phyloP scores from a whole-genome alignment of 2,888 invertebrate species.

The Scelioninae gen. 1 region DNA sequence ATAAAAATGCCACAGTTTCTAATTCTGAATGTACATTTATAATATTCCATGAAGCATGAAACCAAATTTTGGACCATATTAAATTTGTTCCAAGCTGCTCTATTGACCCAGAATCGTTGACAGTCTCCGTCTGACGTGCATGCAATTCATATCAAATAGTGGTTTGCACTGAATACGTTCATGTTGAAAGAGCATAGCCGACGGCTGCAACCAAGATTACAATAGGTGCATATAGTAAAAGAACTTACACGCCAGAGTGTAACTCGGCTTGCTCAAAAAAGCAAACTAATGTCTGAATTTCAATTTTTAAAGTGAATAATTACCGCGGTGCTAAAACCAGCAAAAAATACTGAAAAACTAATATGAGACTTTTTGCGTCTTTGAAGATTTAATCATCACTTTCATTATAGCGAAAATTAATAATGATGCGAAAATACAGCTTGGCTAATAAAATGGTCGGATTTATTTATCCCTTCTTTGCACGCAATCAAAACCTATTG shows the following conservation, averaged over 20 bases:
- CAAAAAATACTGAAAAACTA: slow-evolving; percentile 13
- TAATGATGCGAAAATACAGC: neutral
- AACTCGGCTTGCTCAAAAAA: slow-evolving; percentile 19
- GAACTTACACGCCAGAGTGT: slow-evolving; percentile 34
- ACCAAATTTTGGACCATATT: slow-evolving; percentile 49
- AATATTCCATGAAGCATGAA: slow-evolving; percentile 39
- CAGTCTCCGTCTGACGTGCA: slow-evolving; percentile 53
- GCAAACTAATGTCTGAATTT: slow-evolving; percentile 24
- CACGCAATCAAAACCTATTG: too few species aligned
- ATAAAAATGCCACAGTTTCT: neutral
- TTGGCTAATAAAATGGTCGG: too few species aligned
- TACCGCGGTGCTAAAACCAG: neutral
- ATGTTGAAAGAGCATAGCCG: slow-evolving; percentile 50
- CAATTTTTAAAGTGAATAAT: slow-evolving; percentile 39
- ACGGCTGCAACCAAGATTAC: slow-evolving; percentile 46
- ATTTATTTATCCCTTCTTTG: too few species aligned
- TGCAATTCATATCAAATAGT: slow-evolving; percentile 58
- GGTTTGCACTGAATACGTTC: slow-evolving; percentile 56
- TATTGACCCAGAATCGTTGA: slow-evolving; percentile 66
- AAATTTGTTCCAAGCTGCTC: slow-evolving; percentile 50
- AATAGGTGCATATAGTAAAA: slow-evolving; percentile 41
- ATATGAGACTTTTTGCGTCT: slow-evolving; percentile 4
- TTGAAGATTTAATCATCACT: too few species aligned
- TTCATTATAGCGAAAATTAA: slow-evolving; percentile 5
- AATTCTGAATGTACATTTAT: slow-evolving; percentile 29